Percentiles rank a stretch among this genome's conserved stretches.
Evolutionary conservation across 2,113 vertebrate genomes (phyloP).

Genomic region (Cebus imitator): DNA sequence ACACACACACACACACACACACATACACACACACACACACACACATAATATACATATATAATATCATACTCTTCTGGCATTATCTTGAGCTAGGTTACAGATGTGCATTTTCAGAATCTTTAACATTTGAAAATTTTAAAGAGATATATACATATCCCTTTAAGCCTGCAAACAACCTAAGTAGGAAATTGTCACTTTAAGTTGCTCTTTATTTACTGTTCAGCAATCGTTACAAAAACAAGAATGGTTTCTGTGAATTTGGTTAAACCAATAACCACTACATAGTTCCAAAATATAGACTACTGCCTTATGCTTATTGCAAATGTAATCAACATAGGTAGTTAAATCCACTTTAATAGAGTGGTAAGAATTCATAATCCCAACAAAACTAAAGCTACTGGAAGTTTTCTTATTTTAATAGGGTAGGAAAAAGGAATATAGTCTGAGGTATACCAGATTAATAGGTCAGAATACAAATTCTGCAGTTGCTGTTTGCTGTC

Average conservation of each 20-base stretch:
- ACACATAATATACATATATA: too few species aligned
- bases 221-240: neutral
- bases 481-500: slow-evolving; percentile 71
- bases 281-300: neutral
- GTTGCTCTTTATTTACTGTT: neutral
- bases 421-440: neutral
- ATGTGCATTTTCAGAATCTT: neutral
- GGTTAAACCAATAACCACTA: neutral
- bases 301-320: neutral
- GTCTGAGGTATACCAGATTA: slow-evolving; percentile 61
- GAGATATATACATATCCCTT: neutral
- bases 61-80: neutral
- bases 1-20: too few species aligned
- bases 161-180: slow-evolving; percentile 11
- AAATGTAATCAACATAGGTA: neutral
- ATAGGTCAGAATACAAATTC: slow-evolving; percentile 55
- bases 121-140: neutral
- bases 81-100: neutral
- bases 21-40: neutral
- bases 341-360: neutral
- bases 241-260: neutral
- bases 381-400: neutral
- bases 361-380: neutral
- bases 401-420: neutral
- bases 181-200: neutral